Conservation (phyloP, 2,888 invertebrate genomes). For the Lasioglossum zephyrum region DNA sequence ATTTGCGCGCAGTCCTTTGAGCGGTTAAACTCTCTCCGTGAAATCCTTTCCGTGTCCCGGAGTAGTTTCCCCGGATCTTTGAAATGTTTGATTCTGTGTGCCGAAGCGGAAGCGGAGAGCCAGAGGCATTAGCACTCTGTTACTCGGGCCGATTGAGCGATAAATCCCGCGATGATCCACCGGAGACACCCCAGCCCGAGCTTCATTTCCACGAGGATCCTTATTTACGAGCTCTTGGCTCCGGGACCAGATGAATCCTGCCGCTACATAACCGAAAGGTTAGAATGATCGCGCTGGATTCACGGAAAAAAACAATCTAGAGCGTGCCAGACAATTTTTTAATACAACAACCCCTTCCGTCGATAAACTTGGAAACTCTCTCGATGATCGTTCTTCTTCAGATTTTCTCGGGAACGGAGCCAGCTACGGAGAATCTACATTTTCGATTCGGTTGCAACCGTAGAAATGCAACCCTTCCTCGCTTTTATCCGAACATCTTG, state of each 20-base stretch:
- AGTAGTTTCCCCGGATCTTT: background rate
- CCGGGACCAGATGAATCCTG: conserved; percentile 35
- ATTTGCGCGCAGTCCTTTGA: background rate
- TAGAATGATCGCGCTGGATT: background rate
- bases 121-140: conserved; percentile 1
- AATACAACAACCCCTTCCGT: background rate
- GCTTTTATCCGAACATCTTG: background rate
- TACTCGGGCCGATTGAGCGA: conserved; percentile 41
- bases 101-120: background rate
- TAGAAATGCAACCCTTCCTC: background rate
- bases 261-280: background rate
- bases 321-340: background rate
- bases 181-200: conserved; percentile 31
- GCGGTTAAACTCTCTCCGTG: background rate
- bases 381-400: background rate
- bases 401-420: background rate
- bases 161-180: conserved; percentile 50
- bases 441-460: background rate
- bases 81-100: background rate
- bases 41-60: background rate
- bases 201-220: conserved; percentile 57
- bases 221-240: conserved; percentile 45
- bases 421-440: background rate
- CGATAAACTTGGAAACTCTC: background rate
- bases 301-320: background rate